Percentiles rank a stretch among this genome's conserved stretches.
These are phyloP conservation scores for Mactra quadrangularis DNA, from an alignment of 1,140 invertebrate species.

Conservation along the genomic window DNA sequence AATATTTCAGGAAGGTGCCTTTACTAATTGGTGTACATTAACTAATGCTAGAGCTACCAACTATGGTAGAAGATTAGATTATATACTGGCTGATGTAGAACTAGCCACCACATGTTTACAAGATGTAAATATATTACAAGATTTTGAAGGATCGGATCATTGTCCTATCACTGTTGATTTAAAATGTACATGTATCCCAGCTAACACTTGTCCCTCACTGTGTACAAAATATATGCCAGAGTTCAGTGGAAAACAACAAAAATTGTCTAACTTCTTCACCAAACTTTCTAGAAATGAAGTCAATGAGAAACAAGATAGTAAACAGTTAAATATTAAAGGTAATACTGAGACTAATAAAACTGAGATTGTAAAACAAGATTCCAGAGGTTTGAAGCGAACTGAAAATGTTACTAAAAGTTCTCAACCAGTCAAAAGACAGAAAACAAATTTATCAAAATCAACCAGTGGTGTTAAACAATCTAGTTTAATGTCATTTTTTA, in stretches of 20 bases:
- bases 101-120: conserved; percentile 77
- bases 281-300: conserved; percentile 58
- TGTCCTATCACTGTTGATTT: conserved; percentile 85
- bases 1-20: conserved; percentile 81
- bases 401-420: not conserved
- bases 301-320: not conserved
- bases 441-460: conserved; percentile 28
- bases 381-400: conserved; percentile 35
- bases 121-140: conserved; percentile 82
- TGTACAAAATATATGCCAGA: conserved; percentile 86
- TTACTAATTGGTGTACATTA: conserved; percentile 86
- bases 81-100: conserved; percentile 84
- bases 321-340: not conserved
- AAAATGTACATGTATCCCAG: conserved; percentile 72
- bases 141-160: conserved; percentile 87
- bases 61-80: conserved; percentile 86
- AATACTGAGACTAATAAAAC: not conserved
- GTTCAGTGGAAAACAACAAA: conserved; percentile 85
- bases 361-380: not conserved
- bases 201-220: conserved; percentile 80
- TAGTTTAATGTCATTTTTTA: conserved; percentile 61
- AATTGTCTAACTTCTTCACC: conserved; percentile 83
- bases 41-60: conserved; percentile 85
- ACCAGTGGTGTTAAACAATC: conserved; percentile 58
- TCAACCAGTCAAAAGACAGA: conserved; percentile 41